phyloP scores from a whole-genome alignment of 2,113 vertebrate species.

The Rhinopomastus cyanomelas region DNA sequence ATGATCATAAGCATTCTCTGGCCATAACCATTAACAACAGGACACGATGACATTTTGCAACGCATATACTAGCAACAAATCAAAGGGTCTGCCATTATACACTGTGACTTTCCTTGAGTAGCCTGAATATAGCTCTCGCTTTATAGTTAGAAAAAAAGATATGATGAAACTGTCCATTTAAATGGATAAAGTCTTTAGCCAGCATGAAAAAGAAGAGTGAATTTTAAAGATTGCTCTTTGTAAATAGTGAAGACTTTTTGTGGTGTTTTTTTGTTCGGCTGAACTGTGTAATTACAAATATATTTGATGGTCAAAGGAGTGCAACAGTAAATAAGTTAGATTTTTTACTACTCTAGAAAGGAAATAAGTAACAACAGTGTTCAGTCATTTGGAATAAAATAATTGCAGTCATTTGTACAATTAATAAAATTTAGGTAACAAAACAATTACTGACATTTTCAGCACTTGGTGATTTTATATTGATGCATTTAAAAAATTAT shows the following conservation, averaged over 20 bases:
- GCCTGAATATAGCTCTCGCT: conserved; percentile 7
- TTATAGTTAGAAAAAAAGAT: background rate
- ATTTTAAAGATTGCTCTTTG: background rate
- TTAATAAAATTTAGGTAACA: background rate
- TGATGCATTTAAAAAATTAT: background rate
- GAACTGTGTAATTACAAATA: conserved; percentile 1
- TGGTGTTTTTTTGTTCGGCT: background rate
- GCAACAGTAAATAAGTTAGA: background rate
- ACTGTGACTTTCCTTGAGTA: background rate
- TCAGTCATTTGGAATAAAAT: background rate
- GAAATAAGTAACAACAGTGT: background rate
- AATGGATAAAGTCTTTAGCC: background rate
- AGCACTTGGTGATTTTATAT: background rate
- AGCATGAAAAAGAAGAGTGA: background rate
- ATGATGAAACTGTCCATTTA: background rate
- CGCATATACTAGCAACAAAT: background rate
- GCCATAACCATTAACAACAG: background rate
- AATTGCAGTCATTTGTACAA: background rate
- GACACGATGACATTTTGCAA: background rate
- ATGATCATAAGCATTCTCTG: background rate
- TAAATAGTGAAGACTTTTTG: background rate
- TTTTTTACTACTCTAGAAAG: background rate
- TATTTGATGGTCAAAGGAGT: background rate
- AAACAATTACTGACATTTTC: background rate
- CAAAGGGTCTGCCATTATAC: background rate